Base-by-base conservation (phyloP, 2,888 invertebrate species). In the Tholera decimalis region DNA sequence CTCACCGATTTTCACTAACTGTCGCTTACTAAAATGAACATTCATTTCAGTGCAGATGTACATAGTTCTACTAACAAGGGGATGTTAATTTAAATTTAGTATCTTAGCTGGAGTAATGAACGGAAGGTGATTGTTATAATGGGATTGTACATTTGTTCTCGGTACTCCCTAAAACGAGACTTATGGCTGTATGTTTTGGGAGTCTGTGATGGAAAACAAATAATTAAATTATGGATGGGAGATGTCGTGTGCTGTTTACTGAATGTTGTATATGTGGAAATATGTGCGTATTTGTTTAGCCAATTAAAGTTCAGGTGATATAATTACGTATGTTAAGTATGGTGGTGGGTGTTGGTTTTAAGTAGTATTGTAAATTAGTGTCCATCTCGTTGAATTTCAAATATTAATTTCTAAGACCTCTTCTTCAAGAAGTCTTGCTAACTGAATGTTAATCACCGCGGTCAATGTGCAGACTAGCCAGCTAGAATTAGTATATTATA, bases 41-140 rank as follows among this genome's bases (percentile, higher is more conserved):
- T 92, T 90, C 89, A 90, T 90, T 91, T 87, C 83, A 82, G 84
- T 88, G 84, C 89, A 90, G 89, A 90, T 91, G 92, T 92, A 89
- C 87, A 86, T 92, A 94, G 93, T 94, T 93, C 83, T 87, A 91
- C 92, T 94, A 94, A 93, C 94, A 92, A 94, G 94, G 92, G 92
- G 91, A 86, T 94, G 93, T 95, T 95, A 94, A 95, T 95, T 94
- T 93, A 94, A 95, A 95, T 95, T 95, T 94, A 95, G 92, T 93
- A 93, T 94, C 95, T 93, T 90, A 89, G 90, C 92, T 83, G 89
- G 89, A 89, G 92, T 94, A 95, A 95, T 95, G 94, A 95, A 95
- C 93, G 91, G 90, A 92, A 92, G 93, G 93, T 94, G 93, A 94
- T 95, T 93, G 94, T 89, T 91, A 91, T 94, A 94, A 94, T 94